Evolutionary conservation across 2,888 invertebrate species (phyloP), one percentile per base, ranked within the genome.

Genomic region (Thecocarcelia acutangulata): DNA sequence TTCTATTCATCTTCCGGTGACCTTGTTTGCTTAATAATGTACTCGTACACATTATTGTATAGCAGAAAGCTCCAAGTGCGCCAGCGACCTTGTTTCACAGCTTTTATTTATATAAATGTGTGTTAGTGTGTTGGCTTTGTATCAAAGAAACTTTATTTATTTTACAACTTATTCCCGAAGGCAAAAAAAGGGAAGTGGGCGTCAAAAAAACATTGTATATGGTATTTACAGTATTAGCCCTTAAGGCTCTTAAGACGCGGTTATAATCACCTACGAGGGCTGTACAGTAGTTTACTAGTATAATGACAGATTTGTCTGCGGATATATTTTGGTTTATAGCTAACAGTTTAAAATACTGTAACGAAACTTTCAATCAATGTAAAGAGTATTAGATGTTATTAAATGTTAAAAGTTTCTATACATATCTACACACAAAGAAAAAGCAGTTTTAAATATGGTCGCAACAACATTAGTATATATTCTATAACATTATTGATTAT

Each of bases 141-240:
- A 69, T 19, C 33, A 33, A 56, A 15, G 13, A 63, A 83, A 69
- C 28, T 64, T 80, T 83, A 63, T 80, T 72, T 76, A 69, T 59
- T 48, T 64, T 73, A 70, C 54, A 76, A 73, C 40, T 64, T 83
- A 33, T 76, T 64, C 76, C 76, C 69, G 28, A 58, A 73, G 66
- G 64, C 70, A 24, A 8, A 59, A 52, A 37, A 76, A 69, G 46
- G 73, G 63, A 66, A 75, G 80, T 79, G 77, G 84, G 84, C 84
- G 83, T 83, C 80, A 84, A 84, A 74, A 61, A 80, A 76, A 83
- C 80, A 79, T 82, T 84, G 40, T 70, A 46, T 56, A 74, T 73
- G 69, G 56, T 82, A 83, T 76, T 83, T 75, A 78, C 48, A 68
- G 59, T 73, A 58, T 66, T 54, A 68, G 70, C 80, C 73, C 69